Conservation (phyloP, 2,888 invertebrate species). For the Hypercompe scribonia region DNA sequence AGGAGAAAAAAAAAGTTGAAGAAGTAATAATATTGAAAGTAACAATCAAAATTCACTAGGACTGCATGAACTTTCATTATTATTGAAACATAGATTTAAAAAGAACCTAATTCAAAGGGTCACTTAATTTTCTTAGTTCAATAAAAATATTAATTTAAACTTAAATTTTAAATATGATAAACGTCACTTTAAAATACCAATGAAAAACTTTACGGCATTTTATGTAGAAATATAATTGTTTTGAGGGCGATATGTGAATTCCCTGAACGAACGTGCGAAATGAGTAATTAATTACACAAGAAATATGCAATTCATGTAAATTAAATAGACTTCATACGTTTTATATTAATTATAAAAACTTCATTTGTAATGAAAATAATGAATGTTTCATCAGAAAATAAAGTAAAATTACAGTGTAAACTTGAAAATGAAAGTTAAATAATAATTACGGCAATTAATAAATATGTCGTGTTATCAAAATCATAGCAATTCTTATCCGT, state of each 20-base stretch:
- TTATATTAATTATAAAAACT: not conserved
- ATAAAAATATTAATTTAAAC: not conserved
- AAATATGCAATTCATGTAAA: constrained; percentile 9
- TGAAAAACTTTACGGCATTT: constrained; percentile 40
- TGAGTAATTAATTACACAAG: constrained; percentile 9
- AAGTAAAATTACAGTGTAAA: not conserved
- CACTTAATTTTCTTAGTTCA: not conserved
- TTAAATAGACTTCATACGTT: not conserved
- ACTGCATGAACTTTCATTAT: not conserved
- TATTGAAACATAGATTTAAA: not conserved
- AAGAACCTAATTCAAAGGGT: no score
- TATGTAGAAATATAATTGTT: constrained; percentile 47
- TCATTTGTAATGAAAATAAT: no score
- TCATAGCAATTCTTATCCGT: not conserved
- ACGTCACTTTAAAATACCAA: not conserved
- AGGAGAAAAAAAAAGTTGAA: no score
- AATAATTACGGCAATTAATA: not conserved
- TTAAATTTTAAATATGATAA: not conserved
- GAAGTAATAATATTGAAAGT: no score
- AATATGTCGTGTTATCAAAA: not conserved
- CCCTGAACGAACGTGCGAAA: constrained; percentile 11
- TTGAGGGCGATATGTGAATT: constrained; percentile 59
- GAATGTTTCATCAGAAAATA: not conserved
- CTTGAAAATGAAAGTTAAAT: not conserved
- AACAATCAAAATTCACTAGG: no score